Evolutionary conservation across 1,140 invertebrate species (phyloP), one percentile per base, ranked within the genome.

Genomic region (Ptiloglossa arizonensis): DNA sequence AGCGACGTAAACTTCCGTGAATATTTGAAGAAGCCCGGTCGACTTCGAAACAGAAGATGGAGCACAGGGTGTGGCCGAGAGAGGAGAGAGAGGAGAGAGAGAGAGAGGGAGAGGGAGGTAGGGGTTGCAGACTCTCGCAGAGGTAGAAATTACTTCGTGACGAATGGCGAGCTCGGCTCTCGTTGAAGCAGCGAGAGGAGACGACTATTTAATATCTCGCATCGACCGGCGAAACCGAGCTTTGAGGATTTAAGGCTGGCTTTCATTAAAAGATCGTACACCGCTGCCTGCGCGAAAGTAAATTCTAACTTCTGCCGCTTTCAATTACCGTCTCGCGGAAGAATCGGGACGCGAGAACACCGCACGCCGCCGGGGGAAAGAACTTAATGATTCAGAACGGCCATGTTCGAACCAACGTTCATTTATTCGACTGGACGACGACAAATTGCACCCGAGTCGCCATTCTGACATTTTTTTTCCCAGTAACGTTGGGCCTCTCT

Each of bases 201-300:
- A 27, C 32, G 44, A 41, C 41, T 13, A 41, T 41, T 41, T 52
- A 67, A 67, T 67, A 67, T 67, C 32, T 52, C 46, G 46, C 46
- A 48, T 48, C 62, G 38, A 29, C 22, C 4, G 11, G 22, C 22
- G 38, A 38, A n/a, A 22, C 22, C 1, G 15, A 4, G 9, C 35
- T 69, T 69, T 41, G 66, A 41, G 35, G 41, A 56, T 56, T 69
- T 56, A 69, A 38, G 50, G 22, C 50, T 22, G 66, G 22, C 5
- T 41, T 69, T 69, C 50, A 54, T 69, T 69, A 69, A 54, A 69
- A 54, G 50, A 54, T 38, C 66, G 64, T 17, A 9, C 8, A 52
- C 1, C 29, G 50, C n/a, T 15, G n/a, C 15, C 8, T 22, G 6
- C 22, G 22, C 22, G 22, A 9, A 56, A n/a, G 35, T 46, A 22